Percentiles rank a stretch among this genome's conserved stretches.
These are phyloP conservation scores for Catharus ustulatus DNA, from an alignment of 2,797 vertebrate genomes.

Conservation along the genomic window DNA sequence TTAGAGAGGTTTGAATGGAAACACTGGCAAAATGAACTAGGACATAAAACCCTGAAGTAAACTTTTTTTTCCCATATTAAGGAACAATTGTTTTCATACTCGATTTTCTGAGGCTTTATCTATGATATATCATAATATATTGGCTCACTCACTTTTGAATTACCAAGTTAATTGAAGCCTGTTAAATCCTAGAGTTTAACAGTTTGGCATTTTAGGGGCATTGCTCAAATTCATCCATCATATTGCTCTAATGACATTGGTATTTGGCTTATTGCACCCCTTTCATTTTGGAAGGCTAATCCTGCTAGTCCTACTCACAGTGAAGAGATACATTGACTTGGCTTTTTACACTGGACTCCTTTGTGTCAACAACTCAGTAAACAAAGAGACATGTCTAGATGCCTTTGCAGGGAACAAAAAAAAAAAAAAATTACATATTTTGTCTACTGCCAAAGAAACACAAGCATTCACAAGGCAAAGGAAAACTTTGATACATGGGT, in stretches of 20 bases:
- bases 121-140: not conserved
- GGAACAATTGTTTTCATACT: not conserved
- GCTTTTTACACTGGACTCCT: not conserved
- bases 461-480: not conserved
- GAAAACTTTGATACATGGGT: not conserved
- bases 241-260: constrained; percentile 16
- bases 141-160: not conserved
- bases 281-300: constrained; percentile 49
- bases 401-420: not conserved
- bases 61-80: not conserved
- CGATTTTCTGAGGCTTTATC: not conserved
- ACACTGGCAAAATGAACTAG: not conserved
- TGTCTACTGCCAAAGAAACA: constrained; percentile 3
- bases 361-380: constrained; percentile 6
- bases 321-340: not conserved
- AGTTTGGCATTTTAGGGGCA: not conserved
- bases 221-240: not conserved
- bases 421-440: not conserved
- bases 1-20: not conserved
- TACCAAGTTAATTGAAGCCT: constrained; percentile 1
- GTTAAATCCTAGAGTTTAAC: not conserved
- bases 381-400: not conserved
- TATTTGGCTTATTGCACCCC: constrained; percentile 3
- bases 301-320: not conserved
- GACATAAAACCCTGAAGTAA: not conserved